phyloP scores from a whole-genome alignment of 2,888 invertebrate species.

The Dioctria rufipes region DNA sequence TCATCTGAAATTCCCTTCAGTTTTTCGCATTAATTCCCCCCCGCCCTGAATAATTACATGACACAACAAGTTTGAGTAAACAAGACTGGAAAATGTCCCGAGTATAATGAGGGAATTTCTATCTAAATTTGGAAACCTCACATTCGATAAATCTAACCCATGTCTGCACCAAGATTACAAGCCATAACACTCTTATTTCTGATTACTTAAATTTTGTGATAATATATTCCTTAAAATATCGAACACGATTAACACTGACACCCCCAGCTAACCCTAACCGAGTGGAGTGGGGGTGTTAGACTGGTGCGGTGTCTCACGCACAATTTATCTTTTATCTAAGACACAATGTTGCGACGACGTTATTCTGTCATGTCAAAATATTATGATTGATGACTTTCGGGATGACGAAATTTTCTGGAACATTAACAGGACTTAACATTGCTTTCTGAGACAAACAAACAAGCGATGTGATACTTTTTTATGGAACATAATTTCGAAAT shows the following conservation, averaged over 20 bases:
- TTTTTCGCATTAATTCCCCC: neutral
- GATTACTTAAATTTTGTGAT: conserved; percentile 32
- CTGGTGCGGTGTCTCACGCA: conserved; percentile 28
- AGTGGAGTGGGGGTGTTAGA: neutral
- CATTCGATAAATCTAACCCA: neutral
- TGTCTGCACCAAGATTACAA: neutral
- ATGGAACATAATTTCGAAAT: neutral
- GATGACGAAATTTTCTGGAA: conserved; percentile 40
- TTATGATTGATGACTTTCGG: conserved; percentile 46
- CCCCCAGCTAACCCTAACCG: neutral
- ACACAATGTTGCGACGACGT: conserved; percentile 46
- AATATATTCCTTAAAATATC: conserved; percentile 38
- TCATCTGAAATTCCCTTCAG: neutral
- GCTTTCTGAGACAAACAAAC: neutral
- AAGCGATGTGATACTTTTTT: neutral
- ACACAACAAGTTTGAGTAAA: neutral
- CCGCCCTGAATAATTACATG: neutral
- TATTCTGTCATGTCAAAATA: conserved; percentile 47
- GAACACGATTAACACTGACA: conserved; percentile 33
- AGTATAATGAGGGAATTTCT: conserved; percentile 21
- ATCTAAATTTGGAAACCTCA: conserved; percentile 22
- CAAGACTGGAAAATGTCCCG: neutral
- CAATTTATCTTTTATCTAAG: conserved; percentile 52
- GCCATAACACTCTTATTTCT: neutral
- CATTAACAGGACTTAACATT: conserved; percentile 35